These are phyloP conservation scores for Uria aalge DNA, from an alignment of 2,113 vertebrate species.

Conservation along the genomic window DNA sequence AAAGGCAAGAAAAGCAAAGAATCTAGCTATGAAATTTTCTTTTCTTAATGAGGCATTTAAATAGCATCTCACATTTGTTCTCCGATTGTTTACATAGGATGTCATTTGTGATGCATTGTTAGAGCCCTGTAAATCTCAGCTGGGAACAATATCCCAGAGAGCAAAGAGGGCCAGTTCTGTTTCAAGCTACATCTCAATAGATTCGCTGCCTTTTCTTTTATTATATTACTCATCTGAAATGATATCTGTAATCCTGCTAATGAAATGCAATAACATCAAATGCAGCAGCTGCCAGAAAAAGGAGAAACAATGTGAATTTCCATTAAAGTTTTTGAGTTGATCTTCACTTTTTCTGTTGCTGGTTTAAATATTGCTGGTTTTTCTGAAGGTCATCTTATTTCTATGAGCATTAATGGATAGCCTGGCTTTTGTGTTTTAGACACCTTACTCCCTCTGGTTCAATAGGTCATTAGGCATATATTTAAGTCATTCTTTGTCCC, in stretches of 20 bases:
- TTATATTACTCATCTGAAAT: constrained; percentile 25
- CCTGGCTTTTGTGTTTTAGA: not conserved
- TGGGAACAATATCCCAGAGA: constrained; percentile 29
- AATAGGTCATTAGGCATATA: constrained; percentile 25
- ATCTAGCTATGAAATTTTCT: constrained; percentile 20
- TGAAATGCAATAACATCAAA: constrained; percentile 39
- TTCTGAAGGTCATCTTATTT: not conserved
- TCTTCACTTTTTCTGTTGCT: not conserved
- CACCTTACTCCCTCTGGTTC: not conserved
- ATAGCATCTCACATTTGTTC: constrained; percentile 32
- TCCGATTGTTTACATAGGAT: constrained; percentile 35
- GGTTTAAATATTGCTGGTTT: not conserved
- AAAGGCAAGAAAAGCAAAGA: constrained; percentile 11
- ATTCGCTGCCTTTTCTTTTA: constrained; percentile 13
- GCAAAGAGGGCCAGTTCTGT: not conserved
- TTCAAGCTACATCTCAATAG: constrained; percentile 18
- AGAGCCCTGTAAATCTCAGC: constrained; percentile 30
- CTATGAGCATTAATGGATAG: not conserved
- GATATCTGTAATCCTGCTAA: constrained; percentile 25
- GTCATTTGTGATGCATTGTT: constrained; percentile 41
- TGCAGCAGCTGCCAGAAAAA: not conserved
- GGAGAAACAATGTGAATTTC: not conserved
- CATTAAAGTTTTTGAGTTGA: not conserved
- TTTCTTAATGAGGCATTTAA: constrained; percentile 49
- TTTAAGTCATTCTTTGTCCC: constrained; percentile 14